These are phyloP conservation scores for Erethizon dorsatum DNA, from an alignment of 2,797 vertebrate genomes.

Conservation along the genomic window DNA sequence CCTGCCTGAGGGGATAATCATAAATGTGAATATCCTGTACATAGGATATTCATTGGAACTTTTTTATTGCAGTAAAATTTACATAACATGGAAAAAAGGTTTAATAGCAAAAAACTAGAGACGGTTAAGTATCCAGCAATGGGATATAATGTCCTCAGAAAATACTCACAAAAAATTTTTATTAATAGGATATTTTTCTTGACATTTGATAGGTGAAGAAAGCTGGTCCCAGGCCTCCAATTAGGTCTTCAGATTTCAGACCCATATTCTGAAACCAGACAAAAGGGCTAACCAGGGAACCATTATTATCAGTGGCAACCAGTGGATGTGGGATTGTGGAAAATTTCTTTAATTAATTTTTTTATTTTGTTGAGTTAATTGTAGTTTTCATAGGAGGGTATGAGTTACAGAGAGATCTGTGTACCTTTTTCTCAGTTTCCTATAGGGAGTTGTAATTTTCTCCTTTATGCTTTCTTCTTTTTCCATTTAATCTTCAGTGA, in stretches of 20 bases:
- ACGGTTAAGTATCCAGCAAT: not conserved
- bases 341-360: constrained; percentile 4
- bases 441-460: constrained; percentile 21
- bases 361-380: constrained; percentile 41
- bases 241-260: constrained; percentile 41
- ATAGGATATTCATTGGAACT: constrained; percentile 49
- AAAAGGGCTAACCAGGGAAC: not conserved
- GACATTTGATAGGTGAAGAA: constrained; percentile 31
- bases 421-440: not conserved
- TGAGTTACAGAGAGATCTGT: constrained; percentile 25
- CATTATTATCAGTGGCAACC: not conserved
- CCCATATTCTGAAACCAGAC: not conserved
- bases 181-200: constrained; percentile 32
- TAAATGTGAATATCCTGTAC: not conserved
- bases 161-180: constrained; percentile 52
- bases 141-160: not conserved
- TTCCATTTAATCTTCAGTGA: constrained; percentile 3
- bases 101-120: constrained; percentile 53
- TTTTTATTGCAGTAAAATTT: constrained; percentile 26
- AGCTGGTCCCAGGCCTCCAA: not conserved
- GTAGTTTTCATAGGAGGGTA: constrained; percentile 3
- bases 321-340: constrained; percentile 16
- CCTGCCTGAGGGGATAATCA: not conserved
- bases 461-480: constrained; percentile 44
- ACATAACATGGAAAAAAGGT: not conserved